A percentile compares a stretch with the other conserved stretches of the same genome.
phyloP scores from a whole-genome alignment of 2,888 invertebrate genomes.

The Synanthedon myopaeformis region DNA sequence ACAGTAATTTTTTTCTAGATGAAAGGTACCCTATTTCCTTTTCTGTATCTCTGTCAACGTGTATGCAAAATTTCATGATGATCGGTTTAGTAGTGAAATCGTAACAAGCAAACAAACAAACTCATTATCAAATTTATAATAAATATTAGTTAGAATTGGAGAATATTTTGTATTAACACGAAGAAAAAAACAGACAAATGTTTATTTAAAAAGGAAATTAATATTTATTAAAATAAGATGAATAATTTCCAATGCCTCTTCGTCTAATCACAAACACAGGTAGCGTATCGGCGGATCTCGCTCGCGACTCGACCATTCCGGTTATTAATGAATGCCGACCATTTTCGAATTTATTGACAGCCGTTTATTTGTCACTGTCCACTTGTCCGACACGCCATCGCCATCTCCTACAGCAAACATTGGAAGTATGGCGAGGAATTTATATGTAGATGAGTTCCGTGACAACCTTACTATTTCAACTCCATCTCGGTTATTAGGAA shows the following conservation, averaged over 20 bases:
- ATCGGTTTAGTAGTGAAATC: too few relatives aligned
- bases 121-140: too few relatives aligned
- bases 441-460: background rate
- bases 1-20: too few relatives aligned
- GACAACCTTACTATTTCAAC: background rate
- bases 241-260: background rate
- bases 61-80: too few relatives aligned
- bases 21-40: too few relatives aligned
- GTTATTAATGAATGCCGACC: constrained; percentile 50
- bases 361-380: constrained; percentile 57
- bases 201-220: background rate
- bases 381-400: constrained; percentile 19
- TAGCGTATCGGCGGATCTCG: constrained; percentile 50
- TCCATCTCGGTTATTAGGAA: background rate
- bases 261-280: constrained; percentile 34
- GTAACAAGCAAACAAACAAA: too few relatives aligned
- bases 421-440: constrained; percentile 12
- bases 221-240: background rate
- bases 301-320: constrained; percentile 39
- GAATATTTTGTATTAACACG: too few relatives aligned
- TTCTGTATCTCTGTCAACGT: too few relatives aligned
- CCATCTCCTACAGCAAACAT: constrained; percentile 40
- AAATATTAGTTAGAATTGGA: too few relatives aligned
- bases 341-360: constrained; percentile 55
- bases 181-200: too few relatives aligned